Evolutionary conservation across 2,113 vertebrate genomes (phyloP), one percentile per base, ranked within the genome.

Genomic region (Piaya cayana): DNA sequence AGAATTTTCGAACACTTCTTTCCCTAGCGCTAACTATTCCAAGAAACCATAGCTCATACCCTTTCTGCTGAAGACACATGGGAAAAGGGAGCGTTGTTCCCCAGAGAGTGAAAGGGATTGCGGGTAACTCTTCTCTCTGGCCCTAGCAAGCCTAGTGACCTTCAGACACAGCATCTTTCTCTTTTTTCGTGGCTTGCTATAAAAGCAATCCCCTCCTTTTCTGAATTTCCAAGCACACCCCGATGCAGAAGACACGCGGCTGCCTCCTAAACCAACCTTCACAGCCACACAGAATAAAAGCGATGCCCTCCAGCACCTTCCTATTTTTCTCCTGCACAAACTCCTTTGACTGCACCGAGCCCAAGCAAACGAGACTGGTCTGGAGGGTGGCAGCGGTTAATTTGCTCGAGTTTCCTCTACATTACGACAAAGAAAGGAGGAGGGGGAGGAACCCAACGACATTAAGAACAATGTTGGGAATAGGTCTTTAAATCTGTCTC

Each of bases 401-500:
- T 55, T 82, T 92, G 74, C 80, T 80, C 56, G 86, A 82, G 52
- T 50, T 92, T 53, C 49, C 52, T 47, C 58, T 58, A 8, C 16
- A 22, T 60, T 49, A 93, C 32, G 56, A 81, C 1, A 19, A 94
- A 86, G 63, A 91, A 78, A 81, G 49, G 27, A 88, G 76, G 47
- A 91, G 86, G 78, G 50, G 65, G 62, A 96, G 86, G 21, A 65
- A 86, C 50, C 86, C 93, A 89, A 63, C 0, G 1, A 91, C 49
- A 50, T 88, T 82, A 76, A 88, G 72, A 96, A 86, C 82, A 94
- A 65, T 91, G 58, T 30, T 74, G 87, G 93, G 86, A 93, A 92
- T 50, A 94, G 79, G 89, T 90, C 67, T 93, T 88, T 86, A 90
- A 91, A 93, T 92, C 75, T 81, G 62, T 88, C 92, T 96, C 88